phyloP scores from a whole-genome alignment of 2,113 vertebrate species.

The Centrocercus urophasianus region DNA sequence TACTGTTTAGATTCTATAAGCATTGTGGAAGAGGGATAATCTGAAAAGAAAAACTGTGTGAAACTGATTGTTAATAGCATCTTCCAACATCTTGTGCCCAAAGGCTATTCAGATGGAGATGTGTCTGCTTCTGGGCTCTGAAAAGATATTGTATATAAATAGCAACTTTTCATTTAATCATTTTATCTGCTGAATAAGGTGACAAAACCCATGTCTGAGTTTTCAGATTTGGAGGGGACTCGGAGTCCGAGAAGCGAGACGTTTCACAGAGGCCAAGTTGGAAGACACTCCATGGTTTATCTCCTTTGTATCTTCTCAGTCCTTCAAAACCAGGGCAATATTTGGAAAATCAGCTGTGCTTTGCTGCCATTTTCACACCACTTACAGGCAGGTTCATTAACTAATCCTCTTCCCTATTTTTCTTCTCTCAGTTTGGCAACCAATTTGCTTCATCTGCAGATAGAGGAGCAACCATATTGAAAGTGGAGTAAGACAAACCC shows the following conservation, averaged over 20 bases:
- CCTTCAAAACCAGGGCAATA: not conserved
- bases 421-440: not conserved
- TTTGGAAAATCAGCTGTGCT: not conserved
- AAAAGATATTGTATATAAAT: constrained; percentile 24
- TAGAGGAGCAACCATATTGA: not conserved
- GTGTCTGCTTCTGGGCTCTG: not conserved
- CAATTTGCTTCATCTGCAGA: not conserved
- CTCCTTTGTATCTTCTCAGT: not conserved
- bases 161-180: not conserved
- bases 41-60: constrained; percentile 2
- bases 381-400: not conserved
- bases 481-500: not conserved
- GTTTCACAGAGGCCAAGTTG: not conserved
- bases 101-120: not conserved
- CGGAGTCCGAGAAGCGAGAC: not conserved
- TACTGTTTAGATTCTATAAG: constrained; percentile 13
- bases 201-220: not conserved
- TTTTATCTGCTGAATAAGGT: not conserved
- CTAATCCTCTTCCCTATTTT: not conserved
- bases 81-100: not conserved
- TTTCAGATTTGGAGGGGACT: not conserved
- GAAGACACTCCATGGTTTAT: not conserved
- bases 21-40: constrained; percentile 2
- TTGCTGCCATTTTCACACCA: not conserved
- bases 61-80: not conserved